phyloP scores from a whole-genome alignment of 2,113 vertebrate genomes.

The Rhynchomys soricoides region DNA sequence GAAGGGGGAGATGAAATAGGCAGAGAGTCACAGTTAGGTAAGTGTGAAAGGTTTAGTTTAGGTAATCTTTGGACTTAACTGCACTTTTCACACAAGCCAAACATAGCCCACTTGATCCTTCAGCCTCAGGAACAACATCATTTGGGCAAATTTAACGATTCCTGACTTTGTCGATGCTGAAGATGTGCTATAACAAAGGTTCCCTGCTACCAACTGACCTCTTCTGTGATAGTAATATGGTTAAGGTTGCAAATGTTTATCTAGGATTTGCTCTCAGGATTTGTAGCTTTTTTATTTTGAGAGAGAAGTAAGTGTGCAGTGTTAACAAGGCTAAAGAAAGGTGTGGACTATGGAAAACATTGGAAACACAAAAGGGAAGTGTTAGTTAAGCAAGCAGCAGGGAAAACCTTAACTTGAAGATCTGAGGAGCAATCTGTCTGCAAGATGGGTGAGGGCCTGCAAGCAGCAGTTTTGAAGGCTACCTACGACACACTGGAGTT shows the following conservation, averaged over 20 bases:
- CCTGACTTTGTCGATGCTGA: neutral
- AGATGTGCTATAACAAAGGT: conserved; percentile 47
- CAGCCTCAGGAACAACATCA: neutral
- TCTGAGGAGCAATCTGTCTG: neutral
- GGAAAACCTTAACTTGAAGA: neutral
- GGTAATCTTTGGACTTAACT: conserved; percentile 39
- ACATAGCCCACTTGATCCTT: neutral
- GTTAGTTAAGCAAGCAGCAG: neutral
- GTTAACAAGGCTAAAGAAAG: neutral
- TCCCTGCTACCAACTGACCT: neutral
- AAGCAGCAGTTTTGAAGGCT: neutral
- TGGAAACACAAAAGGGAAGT: neutral
- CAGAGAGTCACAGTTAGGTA: conserved; percentile 24
- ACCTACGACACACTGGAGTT: neutral
- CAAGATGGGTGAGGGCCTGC: neutral
- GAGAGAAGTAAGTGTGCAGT: neutral
- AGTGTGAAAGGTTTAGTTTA: conserved; percentile 54
- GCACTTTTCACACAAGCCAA: conserved; percentile 34
- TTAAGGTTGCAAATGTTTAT: conserved; percentile 43
- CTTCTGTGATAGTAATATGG: conserved; percentile 57
- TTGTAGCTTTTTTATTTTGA: conserved; percentile 56
- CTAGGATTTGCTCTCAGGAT: conserved; percentile 48
- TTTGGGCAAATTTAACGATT: conserved; percentile 31
- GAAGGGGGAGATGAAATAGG: neutral
- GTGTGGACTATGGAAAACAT: neutral